Evolutionary conservation across 2,113 vertebrate genomes (phyloP), one percentile per base, ranked within the genome.

Genomic region (Corynorhinus townsendii): DNA sequence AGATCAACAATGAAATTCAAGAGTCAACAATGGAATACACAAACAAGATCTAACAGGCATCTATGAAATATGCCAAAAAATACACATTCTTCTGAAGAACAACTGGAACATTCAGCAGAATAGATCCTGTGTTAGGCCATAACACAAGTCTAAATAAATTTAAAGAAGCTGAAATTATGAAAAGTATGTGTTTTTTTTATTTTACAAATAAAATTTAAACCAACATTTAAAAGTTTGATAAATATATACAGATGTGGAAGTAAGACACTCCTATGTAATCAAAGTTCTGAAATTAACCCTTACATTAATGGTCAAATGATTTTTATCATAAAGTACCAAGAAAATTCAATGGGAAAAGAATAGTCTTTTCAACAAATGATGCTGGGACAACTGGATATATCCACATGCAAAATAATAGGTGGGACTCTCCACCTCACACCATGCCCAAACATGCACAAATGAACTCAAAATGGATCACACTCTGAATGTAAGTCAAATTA

Each of bases 281-380:
- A 56, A 30, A 59, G 14, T 72, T 89, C 54, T 33, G 11, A 71
- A 94, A 90, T 72, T 38, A 79, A 54, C 73, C 33, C 14, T 69
- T 66, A 59, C 22, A 66, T 68, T 86, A 80, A 20, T 35, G 5
- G 26, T 40, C 19, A 89, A 66, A n/a, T 72, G 33, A 59, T 92
- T 92, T 79, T 85, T 28, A 89, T 71, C n/a, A 66, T 38, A 73
- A 7, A 47, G 33, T 75, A 16, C 5, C 35, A 84, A 91, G 64
- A 80, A 89, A 94, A 96, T 80, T 73, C 64, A 91, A 33, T 35
- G 4, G 7, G 28, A 72, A 79, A 92, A 96, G 11, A 93, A 71
- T 33, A 52, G 8, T 76, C 8, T 66, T 62, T 64, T 72, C 47
- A 83, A 86, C 4, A 91, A 92, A 59, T 43, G 85, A 77, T 89